These are phyloP conservation scores for Drosophila arizonae DNA, from an alignment of 1,140 invertebrate genomes.

Conservation along the genomic window DNA sequence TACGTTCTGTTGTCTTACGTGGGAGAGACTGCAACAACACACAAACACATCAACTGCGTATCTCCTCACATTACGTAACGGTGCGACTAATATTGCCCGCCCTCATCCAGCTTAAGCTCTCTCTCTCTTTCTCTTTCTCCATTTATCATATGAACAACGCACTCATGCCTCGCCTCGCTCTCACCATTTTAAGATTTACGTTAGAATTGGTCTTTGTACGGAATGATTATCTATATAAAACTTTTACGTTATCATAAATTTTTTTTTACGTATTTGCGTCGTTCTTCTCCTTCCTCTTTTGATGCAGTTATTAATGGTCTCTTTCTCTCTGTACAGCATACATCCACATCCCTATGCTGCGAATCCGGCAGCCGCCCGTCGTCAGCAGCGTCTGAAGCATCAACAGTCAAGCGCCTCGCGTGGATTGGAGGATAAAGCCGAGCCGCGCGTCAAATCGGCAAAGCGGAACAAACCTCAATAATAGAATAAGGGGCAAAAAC, in stretches of 20 bases:
- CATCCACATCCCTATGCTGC: slow-evolving; percentile 70
- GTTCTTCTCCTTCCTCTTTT: background rate
- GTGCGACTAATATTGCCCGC: background rate
- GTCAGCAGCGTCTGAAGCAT: slow-evolving; percentile 64
- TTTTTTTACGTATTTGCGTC: slow-evolving; percentile 22
- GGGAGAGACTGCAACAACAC: slow-evolving; percentile 27
- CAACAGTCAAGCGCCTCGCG: slow-evolving; percentile 6
- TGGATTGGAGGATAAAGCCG: slow-evolving; percentile 23
- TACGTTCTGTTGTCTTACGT: slow-evolving; percentile 32
- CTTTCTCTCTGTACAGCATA: slow-evolving; percentile 45
- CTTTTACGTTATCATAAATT: slow-evolving; percentile 42
- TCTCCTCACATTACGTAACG: slow-evolving; percentile 21
- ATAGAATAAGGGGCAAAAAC: slow-evolving; percentile 15
- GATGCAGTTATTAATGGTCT: background rate
- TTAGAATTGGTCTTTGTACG: slow-evolving; percentile 68
- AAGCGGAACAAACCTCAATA: slow-evolving; percentile 60
- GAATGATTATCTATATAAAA: slow-evolving; percentile 53
- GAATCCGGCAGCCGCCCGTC: slow-evolving; percentile 40
- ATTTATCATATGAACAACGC: slow-evolving; percentile 22
- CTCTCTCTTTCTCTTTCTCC: slow-evolving; percentile 26
- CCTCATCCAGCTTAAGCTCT: slow-evolving; percentile 26
- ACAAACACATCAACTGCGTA: slow-evolving; percentile 29
- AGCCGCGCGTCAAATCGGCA: slow-evolving; percentile 32
- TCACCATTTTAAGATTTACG: slow-evolving; percentile 51
- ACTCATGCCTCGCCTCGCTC: slow-evolving; percentile 11